phyloP scores from a whole-genome alignment of 64 coral and sea anemone species.

The Pocillopora damicornis region DNA sequence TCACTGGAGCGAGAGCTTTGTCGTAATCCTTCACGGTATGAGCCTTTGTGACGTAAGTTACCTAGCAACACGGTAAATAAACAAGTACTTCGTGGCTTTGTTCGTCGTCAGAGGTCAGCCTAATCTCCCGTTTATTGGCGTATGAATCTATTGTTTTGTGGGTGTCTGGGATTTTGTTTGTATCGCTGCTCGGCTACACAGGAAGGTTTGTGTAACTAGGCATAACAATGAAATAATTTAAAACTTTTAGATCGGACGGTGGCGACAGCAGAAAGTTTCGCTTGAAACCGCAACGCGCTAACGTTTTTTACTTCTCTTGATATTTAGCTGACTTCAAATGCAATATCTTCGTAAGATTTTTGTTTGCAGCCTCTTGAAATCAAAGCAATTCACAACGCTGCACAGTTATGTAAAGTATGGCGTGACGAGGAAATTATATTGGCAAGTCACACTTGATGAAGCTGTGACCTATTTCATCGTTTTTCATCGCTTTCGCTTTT shows the following conservation, averaged over 20 bases:
- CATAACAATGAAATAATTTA: not conserved
- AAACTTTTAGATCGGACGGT: too few relatives aligned
- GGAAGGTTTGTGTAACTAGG: slow-evolving; percentile 29
- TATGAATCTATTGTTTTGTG: not conserved
- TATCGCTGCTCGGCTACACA: slow-evolving; percentile 13
- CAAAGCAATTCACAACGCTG: not conserved
- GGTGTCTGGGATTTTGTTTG: slow-evolving; percentile 11
- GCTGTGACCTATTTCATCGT: not conserved
- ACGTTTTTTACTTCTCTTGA: not conserved
- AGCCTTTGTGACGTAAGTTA: slow-evolving; percentile 25
- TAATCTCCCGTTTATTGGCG: slow-evolving; percentile 13
- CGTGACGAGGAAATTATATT: not conserved
- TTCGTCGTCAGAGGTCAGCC: not conserved
- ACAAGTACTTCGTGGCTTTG: slow-evolving; percentile 4
- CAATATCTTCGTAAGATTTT: not conserved
- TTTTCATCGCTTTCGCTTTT: not conserved
- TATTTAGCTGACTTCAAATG: not conserved
- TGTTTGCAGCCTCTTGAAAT: not conserved
- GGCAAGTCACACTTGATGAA: not conserved
- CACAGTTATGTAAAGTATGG: not conserved
- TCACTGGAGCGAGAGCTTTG: not conserved
- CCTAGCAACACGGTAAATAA: slow-evolving; percentile 31
- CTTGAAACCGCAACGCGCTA: too few relatives aligned
- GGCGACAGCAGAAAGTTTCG: not conserved
- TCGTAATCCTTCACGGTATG: slow-evolving; percentile 1